Base-by-base conservation (phyloP, 1,140 invertebrate species). In the Drosophila varians region DNA sequence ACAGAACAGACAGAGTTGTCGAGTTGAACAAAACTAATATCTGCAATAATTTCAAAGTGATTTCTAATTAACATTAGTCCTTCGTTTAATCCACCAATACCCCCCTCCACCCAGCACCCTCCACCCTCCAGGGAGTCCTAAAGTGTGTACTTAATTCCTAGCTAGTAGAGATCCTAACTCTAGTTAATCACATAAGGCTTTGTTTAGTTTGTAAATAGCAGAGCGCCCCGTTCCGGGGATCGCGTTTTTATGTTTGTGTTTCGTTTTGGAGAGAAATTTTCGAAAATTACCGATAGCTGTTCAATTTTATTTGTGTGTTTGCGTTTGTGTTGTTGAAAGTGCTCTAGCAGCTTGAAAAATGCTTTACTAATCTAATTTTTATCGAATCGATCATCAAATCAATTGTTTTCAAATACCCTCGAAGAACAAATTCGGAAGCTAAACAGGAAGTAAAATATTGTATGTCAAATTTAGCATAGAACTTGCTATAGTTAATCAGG, bases 11-110 rank as follows among this genome's bases (percentile, higher is more conserved):
- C 61, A 28, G 46, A 51, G 58, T 21, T 26, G 51, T 76, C 64
- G 51, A 55, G 49, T 49, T 57, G 56, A 62, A 38, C 47, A 57
- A 55, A 74, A 52, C 65, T 76, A 77, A 87, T 77, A 86, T 84
- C 79, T 88, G 84, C 83, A 89, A 88, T 88, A 89, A 89, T 83
- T 88, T 88, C 75, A 83, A 88, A 88, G 84, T 88, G 83, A 88
- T 88, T 88, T 88, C 71, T 78, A 78, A 65, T 71, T 68, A 87
- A 82, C 48, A 45, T 87, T 77, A 87, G 77, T 73, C 74, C 60
- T 77, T 73, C 74, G 84, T 87, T 87, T 68, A 76, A 74, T 65
- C 45, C 53, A 7, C 16, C n/a, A 53, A 14, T 60, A 34, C 34
- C 60, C 28, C 8, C 3, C 14, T 1, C n/a, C n/a, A 2, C 12